Evolutionary conservation across 37 sponge, comb jelly and placozoan species (phyloP).

Genomic region (Cliona cf. orientalis): DNA sequence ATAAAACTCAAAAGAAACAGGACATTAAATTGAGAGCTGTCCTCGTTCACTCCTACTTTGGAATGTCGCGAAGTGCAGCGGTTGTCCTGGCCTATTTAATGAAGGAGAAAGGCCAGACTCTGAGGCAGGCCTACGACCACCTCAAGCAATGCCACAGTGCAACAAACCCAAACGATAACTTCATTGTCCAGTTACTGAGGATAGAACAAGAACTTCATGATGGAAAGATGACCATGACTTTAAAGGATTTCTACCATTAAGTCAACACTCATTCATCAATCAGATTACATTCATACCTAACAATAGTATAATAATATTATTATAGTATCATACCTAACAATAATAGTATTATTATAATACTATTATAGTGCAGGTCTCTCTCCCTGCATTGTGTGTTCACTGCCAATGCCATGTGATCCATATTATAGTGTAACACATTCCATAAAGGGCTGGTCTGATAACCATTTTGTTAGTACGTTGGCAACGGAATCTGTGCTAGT

Average conservation of each 20-base stretch:
- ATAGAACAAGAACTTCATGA: slow-evolving; percentile 51
- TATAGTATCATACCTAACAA: no score
- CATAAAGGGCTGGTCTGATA: no score
- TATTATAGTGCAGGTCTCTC: no score
- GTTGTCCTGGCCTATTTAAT: slow-evolving; percentile 74
- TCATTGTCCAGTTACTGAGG: slow-evolving; percentile 60
- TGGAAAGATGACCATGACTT: slow-evolving; percentile 48
- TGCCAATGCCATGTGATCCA: no score
- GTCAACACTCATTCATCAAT: neutral
- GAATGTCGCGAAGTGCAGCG: slow-evolving; percentile 62
- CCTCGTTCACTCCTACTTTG: slow-evolving; percentile 76
- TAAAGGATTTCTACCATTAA: slow-evolving; percentile 56
- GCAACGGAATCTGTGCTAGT: no score
- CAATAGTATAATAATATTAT: no score
- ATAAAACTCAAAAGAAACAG: neutral
- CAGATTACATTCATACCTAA: neutral
- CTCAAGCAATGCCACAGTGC: slow-evolving; percentile 50
- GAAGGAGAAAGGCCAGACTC: slow-evolving; percentile 67
- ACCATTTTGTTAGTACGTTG: no score
- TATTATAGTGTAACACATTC: no score
- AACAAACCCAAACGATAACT: slow-evolving; percentile 76
- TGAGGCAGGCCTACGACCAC: slow-evolving; percentile 47
- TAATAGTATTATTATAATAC: no score
- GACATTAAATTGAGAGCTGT: slow-evolving; percentile 1
- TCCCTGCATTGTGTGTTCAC: no score